phyloP scores from a whole-genome alignment of 1,140 invertebrate genomes.

The Drosophila quadrilineata region DNA sequence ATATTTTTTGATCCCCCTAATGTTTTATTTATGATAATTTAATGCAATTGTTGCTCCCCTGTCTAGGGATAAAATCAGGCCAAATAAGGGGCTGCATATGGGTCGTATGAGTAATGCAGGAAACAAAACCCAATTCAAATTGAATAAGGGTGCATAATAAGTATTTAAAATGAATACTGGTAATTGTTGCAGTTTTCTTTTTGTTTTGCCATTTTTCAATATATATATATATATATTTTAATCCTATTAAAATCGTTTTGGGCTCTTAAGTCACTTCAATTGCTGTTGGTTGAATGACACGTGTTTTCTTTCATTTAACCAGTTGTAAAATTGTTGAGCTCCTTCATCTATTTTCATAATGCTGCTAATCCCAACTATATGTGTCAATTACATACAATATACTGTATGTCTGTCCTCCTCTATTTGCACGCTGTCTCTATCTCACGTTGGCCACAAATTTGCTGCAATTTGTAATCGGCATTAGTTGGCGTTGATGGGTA shows the following conservation, averaged over 20 bases:
- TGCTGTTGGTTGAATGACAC: conserved; percentile 4
- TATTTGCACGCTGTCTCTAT: neutral
- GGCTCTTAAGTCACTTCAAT: conserved; percentile 6
- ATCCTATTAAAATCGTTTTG: conserved; percentile 6
- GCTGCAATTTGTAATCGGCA: conserved; percentile 74
- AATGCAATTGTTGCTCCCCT: conserved; percentile 66
- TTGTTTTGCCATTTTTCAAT: no score
- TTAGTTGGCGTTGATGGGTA: conserved; percentile 62
- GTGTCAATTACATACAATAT: conserved; percentile 50
- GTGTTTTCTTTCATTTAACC: conserved; percentile 12
- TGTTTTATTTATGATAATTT: conserved; percentile 61
- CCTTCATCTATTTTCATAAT: conserved; percentile 7
- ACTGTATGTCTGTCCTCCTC: neutral
- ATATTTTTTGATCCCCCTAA: neutral
- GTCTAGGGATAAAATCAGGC: no score
- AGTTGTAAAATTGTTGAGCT: conserved; percentile 21
- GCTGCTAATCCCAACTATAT: conserved; percentile 34
- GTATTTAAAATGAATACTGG: no score
- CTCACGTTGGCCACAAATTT: conserved; percentile 60
- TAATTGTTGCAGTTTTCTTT: no score
- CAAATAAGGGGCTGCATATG: conserved; percentile 1
- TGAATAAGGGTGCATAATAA: no score
- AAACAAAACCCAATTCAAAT: no score
- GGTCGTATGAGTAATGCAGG: conserved; percentile 32
- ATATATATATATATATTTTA: neutral